A percentile compares a stretch with the other conserved stretches of the same genome.
phyloP scores from a whole-genome alignment of 1,140 invertebrate species.

The Acromyrmex heyeri region DNA sequence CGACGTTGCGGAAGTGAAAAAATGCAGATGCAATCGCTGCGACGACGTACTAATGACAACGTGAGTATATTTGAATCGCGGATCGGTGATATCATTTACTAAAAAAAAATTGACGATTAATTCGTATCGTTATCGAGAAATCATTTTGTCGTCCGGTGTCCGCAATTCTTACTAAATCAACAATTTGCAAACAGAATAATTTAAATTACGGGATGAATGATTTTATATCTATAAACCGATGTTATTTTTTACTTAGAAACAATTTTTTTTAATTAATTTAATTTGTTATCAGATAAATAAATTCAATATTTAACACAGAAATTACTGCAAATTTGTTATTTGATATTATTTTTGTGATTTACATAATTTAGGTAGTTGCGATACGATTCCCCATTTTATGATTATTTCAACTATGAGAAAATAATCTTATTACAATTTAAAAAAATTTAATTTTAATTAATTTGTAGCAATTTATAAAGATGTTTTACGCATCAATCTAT shows the following conservation, averaged over 20 bases:
- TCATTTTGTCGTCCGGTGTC: conserved; percentile 15
- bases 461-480: not conserved
- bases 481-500: not conserved
- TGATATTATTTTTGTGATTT: not conserved
- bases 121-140: conserved; percentile 32
- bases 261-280: not conserved
- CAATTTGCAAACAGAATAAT: conserved; percentile 6
- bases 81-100: conserved; percentile 29
- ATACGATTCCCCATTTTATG: not conserved
- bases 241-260: not conserved
- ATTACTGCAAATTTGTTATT: not conserved
- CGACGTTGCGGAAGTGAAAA: conserved; percentile 66
- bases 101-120: conserved; percentile 36
- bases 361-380: not conserved
- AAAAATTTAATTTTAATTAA: not conserved
- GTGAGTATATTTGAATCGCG: conserved; percentile 43
- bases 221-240: not conserved
- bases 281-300: not conserved
- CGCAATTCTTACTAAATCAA: not conserved
- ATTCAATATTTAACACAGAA: not conserved
- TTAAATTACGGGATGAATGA: not conserved
- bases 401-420: not conserved
- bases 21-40: conserved; percentile 55
- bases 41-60: conserved; percentile 47
- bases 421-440: not conserved